Conservation (phyloP, 1,140 invertebrate genomes). For the Idris sp. region DNA sequence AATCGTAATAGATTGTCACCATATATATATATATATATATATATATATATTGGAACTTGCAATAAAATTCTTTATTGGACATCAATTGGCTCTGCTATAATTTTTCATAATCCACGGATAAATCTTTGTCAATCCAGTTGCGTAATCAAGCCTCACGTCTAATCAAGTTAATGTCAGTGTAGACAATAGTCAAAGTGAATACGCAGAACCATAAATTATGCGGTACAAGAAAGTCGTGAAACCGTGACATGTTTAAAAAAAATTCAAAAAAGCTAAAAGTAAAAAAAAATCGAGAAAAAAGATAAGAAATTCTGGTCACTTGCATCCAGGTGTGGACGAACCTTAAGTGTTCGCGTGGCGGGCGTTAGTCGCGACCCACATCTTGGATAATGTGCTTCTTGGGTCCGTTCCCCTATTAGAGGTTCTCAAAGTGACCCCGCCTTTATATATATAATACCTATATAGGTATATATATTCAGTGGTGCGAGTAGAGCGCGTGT, state of each 20-base stretch:
- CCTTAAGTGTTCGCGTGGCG: conserved; percentile 69
- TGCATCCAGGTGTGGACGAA: conserved; percentile 63
- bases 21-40: too few species aligned
- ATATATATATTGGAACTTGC: too few species aligned
- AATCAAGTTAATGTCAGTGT: conserved; percentile 43
- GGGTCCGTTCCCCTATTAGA: conserved; percentile 67
- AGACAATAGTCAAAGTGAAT: conserved; percentile 37
- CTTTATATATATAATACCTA: too few species aligned
- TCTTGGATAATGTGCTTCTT: conserved; percentile 70
- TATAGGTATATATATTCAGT: too few species aligned
- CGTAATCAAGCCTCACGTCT: conserved; percentile 24
- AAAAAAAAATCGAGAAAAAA: conserved; percentile 49
- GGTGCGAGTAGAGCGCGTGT: conserved; percentile 27
- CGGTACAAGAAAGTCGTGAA: conserved; percentile 46
- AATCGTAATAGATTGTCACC: conserved; percentile 40
- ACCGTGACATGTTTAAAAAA: conserved; percentile 38
- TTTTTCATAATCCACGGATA: conserved; percentile 23
- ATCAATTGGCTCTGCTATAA: conserved; percentile 7
- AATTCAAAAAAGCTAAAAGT: too few species aligned
- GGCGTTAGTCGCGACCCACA: conserved; percentile 74
- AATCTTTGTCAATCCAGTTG: conserved; percentile 33
- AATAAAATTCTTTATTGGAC: too few species aligned
- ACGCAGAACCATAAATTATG: conserved; percentile 27
- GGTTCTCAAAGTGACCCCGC: conserved; percentile 67
- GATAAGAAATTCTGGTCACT: conserved; percentile 39